phyloP scores from a whole-genome alignment of 2,797 vertebrate genomes.

The Sebastes diploproa region DNA sequence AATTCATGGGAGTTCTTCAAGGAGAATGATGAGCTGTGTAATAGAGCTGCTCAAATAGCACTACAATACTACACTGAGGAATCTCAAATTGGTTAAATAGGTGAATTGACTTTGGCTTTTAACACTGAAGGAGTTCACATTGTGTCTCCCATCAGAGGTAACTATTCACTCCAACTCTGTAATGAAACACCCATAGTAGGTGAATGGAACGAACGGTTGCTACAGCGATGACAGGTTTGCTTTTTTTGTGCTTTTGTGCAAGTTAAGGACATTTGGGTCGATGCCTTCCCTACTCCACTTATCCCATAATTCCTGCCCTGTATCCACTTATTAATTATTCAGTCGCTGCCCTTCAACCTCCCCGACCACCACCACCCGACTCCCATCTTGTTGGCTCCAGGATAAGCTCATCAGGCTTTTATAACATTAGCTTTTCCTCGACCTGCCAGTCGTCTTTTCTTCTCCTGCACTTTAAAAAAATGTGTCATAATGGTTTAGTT shows the following conservation, averaged over 20 bases:
- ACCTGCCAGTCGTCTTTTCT: constrained; percentile 2
- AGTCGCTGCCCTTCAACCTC: neutral
- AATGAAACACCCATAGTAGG: neutral
- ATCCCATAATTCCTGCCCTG: constrained; percentile 40
- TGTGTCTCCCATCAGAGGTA: neutral
- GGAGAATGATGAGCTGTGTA: neutral
- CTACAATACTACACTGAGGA: neutral
- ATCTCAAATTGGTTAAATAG: neutral
- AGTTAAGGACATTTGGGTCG: constrained; percentile 39
- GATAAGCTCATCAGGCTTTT: constrained; percentile 22
- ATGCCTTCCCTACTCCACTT: constrained; percentile 11
- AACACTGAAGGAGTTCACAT: constrained; percentile 1
- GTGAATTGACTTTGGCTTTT: constrained; percentile 12
- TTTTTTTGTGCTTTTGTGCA: neutral
- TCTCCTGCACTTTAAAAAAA: neutral
- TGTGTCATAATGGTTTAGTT: neutral
- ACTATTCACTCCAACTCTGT: neutral
- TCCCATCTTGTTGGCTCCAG: constrained; percentile 1
- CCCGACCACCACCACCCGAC: neutral
- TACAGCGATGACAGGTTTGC: neutral
- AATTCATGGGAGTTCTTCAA: neutral
- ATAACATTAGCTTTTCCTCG: neutral
- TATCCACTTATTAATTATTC: constrained; percentile 48
- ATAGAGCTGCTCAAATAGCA: neutral
- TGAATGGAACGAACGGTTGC: neutral